A percentile compares a stretch with the other conserved stretches of the same genome.
Evolutionary conservation across 1,140 invertebrate genomes (phyloP).

Genomic region (Parapsyche elsis): DNA sequence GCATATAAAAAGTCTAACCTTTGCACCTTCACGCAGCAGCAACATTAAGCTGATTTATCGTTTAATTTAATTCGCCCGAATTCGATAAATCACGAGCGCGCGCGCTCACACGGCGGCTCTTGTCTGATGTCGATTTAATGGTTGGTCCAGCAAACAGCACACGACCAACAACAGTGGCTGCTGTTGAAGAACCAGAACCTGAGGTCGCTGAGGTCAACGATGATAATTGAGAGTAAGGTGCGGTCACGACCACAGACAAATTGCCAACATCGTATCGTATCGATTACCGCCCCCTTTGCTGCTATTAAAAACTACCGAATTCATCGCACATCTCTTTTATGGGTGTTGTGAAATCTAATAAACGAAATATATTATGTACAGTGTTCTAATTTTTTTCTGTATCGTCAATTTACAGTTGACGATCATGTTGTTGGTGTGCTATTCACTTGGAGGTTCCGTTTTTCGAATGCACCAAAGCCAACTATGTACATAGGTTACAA

Average conservation of each 20-base stretch:
- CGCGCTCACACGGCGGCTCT: background rate
- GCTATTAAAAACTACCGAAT: background rate
- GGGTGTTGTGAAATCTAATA: no score
- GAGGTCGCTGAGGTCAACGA: background rate
- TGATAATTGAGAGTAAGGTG: no score
- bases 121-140: background rate
- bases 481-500: no score
- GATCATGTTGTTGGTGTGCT: no score
- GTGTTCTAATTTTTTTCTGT: no score
- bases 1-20: no score
- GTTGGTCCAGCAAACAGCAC: background rate
- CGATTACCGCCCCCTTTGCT: background rate
- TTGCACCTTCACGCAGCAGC: background rate
- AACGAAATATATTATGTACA: no score
- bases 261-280: background rate
- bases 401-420: no score
- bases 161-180: no score
- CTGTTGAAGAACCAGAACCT: background rate
- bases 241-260: conserved; percentile 3
- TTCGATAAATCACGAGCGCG: conserved; percentile 5
- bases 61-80: conserved; percentile 13
- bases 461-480: no score
- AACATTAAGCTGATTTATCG: conserved; percentile 17
- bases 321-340: background rate
- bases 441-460: no score